Evolutionary conservation across 2,113 vertebrate genomes (phyloP).

Genomic region (Elachura formosa): DNA sequence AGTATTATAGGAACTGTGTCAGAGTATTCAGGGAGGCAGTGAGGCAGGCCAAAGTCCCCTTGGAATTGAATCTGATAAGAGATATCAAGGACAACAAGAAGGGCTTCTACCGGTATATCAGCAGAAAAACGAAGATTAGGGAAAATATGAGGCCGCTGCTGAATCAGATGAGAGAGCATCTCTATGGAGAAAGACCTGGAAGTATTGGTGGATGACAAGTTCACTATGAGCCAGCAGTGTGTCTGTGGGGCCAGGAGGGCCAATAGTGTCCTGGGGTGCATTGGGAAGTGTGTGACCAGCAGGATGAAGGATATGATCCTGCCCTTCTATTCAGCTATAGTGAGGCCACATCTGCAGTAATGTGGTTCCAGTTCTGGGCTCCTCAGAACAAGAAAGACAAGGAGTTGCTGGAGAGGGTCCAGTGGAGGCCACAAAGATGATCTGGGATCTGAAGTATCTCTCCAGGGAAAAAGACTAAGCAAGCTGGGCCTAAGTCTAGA

Average conservation of each 20-base stretch:
- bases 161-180: background rate
- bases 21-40: background rate
- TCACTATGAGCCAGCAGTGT: background rate
- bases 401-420: background rate
- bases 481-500: background rate
- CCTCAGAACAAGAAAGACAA: background rate
- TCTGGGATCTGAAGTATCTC: background rate
- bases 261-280: background rate
- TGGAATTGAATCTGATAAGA: background rate
- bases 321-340: background rate
- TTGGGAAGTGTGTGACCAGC: background rate
- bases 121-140: background rate
- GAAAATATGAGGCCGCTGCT: background rate
- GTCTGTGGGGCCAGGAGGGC: background rate
- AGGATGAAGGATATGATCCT: background rate
- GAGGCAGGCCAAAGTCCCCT: background rate
- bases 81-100: background rate
- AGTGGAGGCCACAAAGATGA: background rate
- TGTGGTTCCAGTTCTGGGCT: background rate
- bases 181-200: background rate
- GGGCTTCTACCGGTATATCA: background rate
- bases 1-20: background rate
- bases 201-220: background rate
- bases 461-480: background rate
- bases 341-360: background rate